phyloP scores from a whole-genome alignment of 2,797 vertebrate species.

The Typhlichthys subterraneus region DNA sequence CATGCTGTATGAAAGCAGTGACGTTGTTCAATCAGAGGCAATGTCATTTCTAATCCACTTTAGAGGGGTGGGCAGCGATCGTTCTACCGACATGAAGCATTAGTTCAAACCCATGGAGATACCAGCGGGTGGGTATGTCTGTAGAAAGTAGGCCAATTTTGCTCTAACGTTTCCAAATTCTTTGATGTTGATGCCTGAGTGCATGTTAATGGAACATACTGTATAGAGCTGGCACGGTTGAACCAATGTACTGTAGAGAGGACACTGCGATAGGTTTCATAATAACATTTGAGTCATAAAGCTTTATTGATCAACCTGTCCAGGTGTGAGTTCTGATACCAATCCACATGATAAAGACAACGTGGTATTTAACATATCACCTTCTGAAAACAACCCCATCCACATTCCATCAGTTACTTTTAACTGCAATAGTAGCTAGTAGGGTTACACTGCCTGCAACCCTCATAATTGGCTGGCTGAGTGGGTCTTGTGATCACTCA shows the following conservation, averaged over 20 bases:
- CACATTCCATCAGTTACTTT: no score
- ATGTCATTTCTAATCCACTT: conserved; percentile 3
- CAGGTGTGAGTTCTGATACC: conserved; percentile 11
- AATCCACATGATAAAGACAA: no score
- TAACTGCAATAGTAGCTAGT: no score
- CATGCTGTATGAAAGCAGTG: no score
- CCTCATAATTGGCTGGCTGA: no score
- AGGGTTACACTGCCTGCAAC: no score
- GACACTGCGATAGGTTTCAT: no score
- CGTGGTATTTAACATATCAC: no score
- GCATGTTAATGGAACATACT: conserved; percentile 31
- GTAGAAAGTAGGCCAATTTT: conserved; percentile 21
- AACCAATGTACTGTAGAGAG: conserved; percentile 4
- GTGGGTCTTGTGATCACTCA: no score
- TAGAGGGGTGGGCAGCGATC: background rate
- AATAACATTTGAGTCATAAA: background rate
- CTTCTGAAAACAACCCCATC: no score
- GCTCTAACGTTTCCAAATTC: conserved; percentile 17
- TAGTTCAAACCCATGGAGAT: conserved; percentile 13
- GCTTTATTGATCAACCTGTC: conserved; percentile 13
- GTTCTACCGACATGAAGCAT: background rate
- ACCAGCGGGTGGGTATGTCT: conserved; percentile 16
- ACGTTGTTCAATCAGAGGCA: no score
- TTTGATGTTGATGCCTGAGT: conserved; percentile 34
- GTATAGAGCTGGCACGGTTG: background rate